These are phyloP conservation scores for Drosophila arizonae DNA, from an alignment of 1,140 invertebrate species.

Conservation along the genomic window DNA sequence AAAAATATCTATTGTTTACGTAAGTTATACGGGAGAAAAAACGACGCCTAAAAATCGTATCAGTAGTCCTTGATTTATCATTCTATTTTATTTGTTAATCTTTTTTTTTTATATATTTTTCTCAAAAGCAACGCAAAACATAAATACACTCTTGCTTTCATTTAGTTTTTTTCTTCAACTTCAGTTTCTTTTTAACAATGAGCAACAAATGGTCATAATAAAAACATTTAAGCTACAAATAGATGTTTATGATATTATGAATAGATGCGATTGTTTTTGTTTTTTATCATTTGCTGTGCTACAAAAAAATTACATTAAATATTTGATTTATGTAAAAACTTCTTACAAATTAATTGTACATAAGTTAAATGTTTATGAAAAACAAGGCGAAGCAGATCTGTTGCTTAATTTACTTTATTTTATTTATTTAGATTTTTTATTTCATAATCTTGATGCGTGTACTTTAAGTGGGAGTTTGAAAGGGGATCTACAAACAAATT, in stretches of 20 bases:
- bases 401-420: slow-evolving; percentile 5
- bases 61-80: slow-evolving; percentile 38
- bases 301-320: slow-evolving; percentile 74
- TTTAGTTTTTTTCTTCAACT: slow-evolving; percentile 1
- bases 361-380: slow-evolving; percentile 61
- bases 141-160: slow-evolving; percentile 22
- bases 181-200: slow-evolving; percentile 47
- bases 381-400: slow-evolving; percentile 65
- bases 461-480: neutral
- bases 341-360: slow-evolving; percentile 79
- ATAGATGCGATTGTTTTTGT: slow-evolving; percentile 24
- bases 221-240: slow-evolving; percentile 76
- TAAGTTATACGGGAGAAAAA: slow-evolving; percentile 67
- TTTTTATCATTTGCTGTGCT: slow-evolving; percentile 37
- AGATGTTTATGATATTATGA: slow-evolving; percentile 16
- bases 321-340: slow-evolving; percentile 73
- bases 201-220: slow-evolving; percentile 74
- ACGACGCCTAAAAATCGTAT: slow-evolving; percentile 66
- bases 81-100: slow-evolving; percentile 11
- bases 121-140: slow-evolving; percentile 46
- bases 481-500: slow-evolving; percentile 24
- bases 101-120: slow-evolving; percentile 9
- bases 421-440: slow-evolving; percentile 12
- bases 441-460: slow-evolving; percentile 29
- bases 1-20: slow-evolving; percentile 80